Base-by-base conservation (phyloP, 2,888 invertebrate species). In the Epinotia brunnichana region DNA sequence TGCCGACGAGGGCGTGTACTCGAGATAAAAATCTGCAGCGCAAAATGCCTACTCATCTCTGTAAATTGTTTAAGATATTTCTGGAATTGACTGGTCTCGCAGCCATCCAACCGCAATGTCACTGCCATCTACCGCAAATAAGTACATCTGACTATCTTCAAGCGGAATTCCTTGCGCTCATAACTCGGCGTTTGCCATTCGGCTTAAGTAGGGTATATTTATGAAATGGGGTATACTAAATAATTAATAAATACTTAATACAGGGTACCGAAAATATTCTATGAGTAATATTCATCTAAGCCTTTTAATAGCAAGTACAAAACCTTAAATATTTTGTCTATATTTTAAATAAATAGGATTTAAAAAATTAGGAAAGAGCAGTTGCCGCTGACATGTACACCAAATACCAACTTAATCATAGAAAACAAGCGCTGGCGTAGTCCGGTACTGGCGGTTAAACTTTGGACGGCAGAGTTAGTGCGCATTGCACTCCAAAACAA, bases 401-500 rank as follows among this genome's bases (percentile, higher is more conserved):
- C 21, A 3, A 7, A 35, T 35, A 35, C 35, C 9, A 35, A 35
- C 35, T 35, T 9, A 35, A 35, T 35, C 35, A 35, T 7, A 5
- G n/a, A 48, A 48, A 48, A 48, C n/a, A 48, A n/a, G 15, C 44
- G n/a, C 15, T 15, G 0, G 48, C 1, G n/a, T 44, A 13, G 3
- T 3, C 63, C 35, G 17, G 53, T 15, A 19, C 75, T 51, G 48
- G 69, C 56, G 69, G 63, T 62, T 41, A 76, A 75, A 72, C 74
- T 76, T 74, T 76, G 75, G 70, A 73, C 66, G 75, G 56, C 75
- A 74, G 77, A 79, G 66, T 56, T 66, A 66, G 77, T 76, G 76
- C 75, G 66, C 63, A 63, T 74, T 35, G 74, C 74, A 74, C 70
- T 76, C 76, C 78, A 81, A 81, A 85, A 84, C 82, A 83, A 84